Base-by-base conservation (phyloP, 2,113 vertebrate species). In the Loxodonta africana region DNA sequence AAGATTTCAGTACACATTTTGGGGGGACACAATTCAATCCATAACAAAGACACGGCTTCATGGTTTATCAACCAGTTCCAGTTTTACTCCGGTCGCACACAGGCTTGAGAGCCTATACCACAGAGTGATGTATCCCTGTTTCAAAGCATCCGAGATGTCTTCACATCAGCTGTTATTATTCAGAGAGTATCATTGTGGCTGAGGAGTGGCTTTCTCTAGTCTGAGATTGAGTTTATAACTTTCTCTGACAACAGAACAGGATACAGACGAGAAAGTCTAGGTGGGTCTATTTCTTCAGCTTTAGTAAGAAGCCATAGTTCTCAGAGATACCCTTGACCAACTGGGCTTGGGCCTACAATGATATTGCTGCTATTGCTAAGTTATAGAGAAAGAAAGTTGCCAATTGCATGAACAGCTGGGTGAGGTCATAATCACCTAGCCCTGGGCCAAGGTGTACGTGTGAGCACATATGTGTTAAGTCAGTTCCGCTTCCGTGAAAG, bases 211-310 rank as follows among this genome's bases (percentile, higher is more conserved):
- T 95, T 82, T 77, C 17, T 33, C 46, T 78, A 91, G 44, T 44
- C 30, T 78, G 25, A 93, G 93, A 90, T 63, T 51, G 26, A 82
- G n/a, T 97, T 91, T 93, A 63, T 82, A 37, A 84, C 73, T 96
- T 95, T 88, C 9, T 46, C 51, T 85, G 21, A 89, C 26, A 93
- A 81, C 71, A 93, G 71, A 94, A 88, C 20, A 83, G 11, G 94
- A 33, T 17, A 95, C 41, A 94, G 85, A 90, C 83, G 46, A 94
- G 78, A 60, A 93, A 92, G 30, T 26, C 15, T 48, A 21, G 41
- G 12, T 71, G n/a, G 4, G 21, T 60, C 77, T 7, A 57, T 86
- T 94, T 91, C 41, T 93, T 83, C 12, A 23, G 25, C n/a, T 92
- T 93, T 92, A 94, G 44, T 86, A 77, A 94, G 80, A 76, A 91